phyloP scores from a whole-genome alignment of 2,113 vertebrate genomes.

The Halcyon senegalensis region DNA sequence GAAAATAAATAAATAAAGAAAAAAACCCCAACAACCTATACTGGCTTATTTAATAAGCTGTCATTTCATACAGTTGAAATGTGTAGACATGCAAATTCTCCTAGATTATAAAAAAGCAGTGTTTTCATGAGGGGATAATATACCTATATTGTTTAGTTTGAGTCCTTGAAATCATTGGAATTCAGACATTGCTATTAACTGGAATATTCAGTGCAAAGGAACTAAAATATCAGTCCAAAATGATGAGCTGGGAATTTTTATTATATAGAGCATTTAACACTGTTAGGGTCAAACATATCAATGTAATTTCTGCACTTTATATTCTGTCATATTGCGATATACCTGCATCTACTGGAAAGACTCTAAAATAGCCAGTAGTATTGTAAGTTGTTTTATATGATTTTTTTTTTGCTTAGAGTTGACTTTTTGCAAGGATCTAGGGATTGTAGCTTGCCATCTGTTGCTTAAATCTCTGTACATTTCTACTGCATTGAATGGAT shows the following conservation, averaged over 20 bases:
- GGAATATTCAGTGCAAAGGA: not conserved
- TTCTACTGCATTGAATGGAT: not conserved
- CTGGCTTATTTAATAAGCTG: not conserved
- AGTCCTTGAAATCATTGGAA: not conserved
- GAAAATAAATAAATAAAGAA: too few species aligned
- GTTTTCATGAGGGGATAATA: not conserved
- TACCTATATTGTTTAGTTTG: not conserved
- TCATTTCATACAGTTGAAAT: not conserved
- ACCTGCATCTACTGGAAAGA: not conserved
- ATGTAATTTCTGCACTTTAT: not conserved
- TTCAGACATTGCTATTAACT: not conserved
- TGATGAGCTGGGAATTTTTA: not conserved
- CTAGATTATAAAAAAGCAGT: not conserved
- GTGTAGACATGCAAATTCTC: not conserved
- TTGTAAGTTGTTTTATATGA: not conserved
- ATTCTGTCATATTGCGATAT: not conserved
- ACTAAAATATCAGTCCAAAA: not conserved
- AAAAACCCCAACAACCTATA: not conserved
- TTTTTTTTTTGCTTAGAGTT: not conserved
- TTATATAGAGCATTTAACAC: not conserved
- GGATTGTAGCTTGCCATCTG: slow-evolving; percentile 9
- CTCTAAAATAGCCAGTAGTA: not conserved
- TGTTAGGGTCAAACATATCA: not conserved
- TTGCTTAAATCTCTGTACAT: not conserved
- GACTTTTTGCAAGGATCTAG: not conserved